phyloP scores from a whole-genome alignment of 2,797 vertebrate genomes.

The Chiroxiphia lanceolata region DNA sequence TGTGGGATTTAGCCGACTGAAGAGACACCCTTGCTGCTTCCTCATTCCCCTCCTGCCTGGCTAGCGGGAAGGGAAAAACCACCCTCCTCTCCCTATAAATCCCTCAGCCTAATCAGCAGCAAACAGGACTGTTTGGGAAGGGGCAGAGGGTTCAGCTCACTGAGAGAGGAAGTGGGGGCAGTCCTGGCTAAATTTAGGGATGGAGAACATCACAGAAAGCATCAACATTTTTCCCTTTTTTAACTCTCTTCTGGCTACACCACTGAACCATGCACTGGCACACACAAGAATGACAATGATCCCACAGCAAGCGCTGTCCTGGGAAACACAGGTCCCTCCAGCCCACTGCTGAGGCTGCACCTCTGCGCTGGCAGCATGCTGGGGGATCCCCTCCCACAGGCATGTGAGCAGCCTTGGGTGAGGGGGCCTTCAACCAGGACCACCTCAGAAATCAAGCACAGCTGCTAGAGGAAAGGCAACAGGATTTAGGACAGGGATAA shows the following conservation, averaged over 20 bases:
- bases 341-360: background rate
- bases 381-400: background rate
- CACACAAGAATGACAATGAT: accelerated
- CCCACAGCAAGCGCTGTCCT: accelerated
- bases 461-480: background rate
- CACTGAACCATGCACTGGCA: accelerated
- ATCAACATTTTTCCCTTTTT: background rate
- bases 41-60: background rate
- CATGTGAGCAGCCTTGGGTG: background rate
- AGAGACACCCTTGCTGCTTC: background rate
- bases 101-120: background rate
- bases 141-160: background rate
- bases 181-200: background rate
- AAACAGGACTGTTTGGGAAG: background rate
- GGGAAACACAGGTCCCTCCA: background rate
- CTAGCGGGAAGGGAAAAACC: background rate
- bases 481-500: background rate
- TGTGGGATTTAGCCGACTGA: background rate
- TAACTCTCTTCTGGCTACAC: background rate
- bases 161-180: background rate
- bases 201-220: background rate
- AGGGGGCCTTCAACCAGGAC: background rate
- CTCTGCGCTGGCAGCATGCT: accelerated
- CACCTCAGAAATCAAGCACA: background rate
- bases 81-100: background rate